Evolutionary conservation across 2,888 invertebrate genomes (phyloP).

Genomic region (Tolmerus cingulatus): DNA sequence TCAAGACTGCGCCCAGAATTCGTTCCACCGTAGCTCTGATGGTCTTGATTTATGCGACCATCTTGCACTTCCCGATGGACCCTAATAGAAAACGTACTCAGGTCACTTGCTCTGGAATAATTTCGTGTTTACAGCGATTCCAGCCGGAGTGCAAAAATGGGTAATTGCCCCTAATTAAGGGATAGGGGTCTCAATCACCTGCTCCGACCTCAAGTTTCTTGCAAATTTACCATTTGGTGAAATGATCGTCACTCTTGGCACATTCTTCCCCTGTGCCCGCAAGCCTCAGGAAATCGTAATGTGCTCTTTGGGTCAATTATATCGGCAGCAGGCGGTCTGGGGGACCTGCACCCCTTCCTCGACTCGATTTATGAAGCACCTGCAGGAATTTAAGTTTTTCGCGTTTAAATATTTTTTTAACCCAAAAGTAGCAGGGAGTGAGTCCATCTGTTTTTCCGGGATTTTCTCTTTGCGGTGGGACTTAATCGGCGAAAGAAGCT

Average conservation of each 20-base stretch:
- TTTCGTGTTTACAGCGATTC: background rate
- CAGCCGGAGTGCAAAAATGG: background rate
- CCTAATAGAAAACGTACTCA: background rate
- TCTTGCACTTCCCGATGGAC: background rate
- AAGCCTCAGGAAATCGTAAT: background rate
- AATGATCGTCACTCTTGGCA: background rate
- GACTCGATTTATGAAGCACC: background rate
- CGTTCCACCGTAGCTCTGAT: background rate
- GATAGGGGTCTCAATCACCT: conserved; percentile 17
- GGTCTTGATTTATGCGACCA: background rate
- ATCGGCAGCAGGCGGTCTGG: background rate
- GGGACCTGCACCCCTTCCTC: background rate
- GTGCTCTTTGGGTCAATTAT: background rate
- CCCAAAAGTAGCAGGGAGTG: background rate
- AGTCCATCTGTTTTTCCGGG: conserved; percentile 33
- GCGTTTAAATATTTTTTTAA: background rate
- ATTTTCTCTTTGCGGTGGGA: background rate
- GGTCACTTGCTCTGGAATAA: background rate
- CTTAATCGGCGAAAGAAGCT: background rate
- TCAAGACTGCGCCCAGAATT: background rate
- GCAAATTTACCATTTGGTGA: conserved; percentile 15
- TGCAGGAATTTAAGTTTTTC: background rate
- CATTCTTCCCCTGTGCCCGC: background rate
- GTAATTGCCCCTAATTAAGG: conserved; percentile 16
- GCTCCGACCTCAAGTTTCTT: conserved; percentile 15